Evolutionary conservation across 2,888 invertebrate genomes (phyloP).

Genomic region (Timema cristinae): DNA sequence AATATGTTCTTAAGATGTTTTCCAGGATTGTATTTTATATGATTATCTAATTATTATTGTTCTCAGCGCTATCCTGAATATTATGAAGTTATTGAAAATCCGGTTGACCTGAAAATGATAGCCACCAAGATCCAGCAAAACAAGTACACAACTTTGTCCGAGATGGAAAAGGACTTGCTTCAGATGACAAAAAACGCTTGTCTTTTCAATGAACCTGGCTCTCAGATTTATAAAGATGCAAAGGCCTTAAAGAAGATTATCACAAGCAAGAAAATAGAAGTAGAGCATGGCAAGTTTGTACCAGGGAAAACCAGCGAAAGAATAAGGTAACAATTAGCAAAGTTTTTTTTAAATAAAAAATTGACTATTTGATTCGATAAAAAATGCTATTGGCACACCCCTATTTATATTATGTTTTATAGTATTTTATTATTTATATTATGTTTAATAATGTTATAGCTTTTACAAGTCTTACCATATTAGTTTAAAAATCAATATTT

Average conservation of each 20-base stretch:
- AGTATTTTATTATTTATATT: neutral
- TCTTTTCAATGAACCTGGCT: conserved; percentile 93
- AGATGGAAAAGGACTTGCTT: conserved; percentile 85
- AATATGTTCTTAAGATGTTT: neutral
- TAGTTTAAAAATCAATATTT: no score
- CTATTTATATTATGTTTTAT: neutral
- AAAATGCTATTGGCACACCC: neutral
- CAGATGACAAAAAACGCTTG: conserved; percentile 94
- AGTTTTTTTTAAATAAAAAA: neutral
- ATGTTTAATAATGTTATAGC: no score
- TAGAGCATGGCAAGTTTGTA: conserved; percentile 52
- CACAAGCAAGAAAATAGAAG: conserved; percentile 63
- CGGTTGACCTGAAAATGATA: conserved; percentile 91
- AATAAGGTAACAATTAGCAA: conserved; percentile 49
- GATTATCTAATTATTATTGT: conserved; percentile 1
- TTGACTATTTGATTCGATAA: neutral
- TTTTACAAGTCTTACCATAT: no score
- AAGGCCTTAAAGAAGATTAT: conserved; percentile 81
- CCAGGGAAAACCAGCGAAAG: conserved; percentile 66
- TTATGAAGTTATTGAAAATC: conserved; percentile 88
- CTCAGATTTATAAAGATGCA: conserved; percentile 94
- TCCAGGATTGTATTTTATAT: no score
- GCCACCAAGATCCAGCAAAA: conserved; percentile 85
- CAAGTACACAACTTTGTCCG: conserved; percentile 70
- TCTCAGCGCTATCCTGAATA: conserved; percentile 85